Percentiles rank a stretch among this genome's conserved stretches.
Evolutionary conservation across 2,797 vertebrate species (phyloP).

Genomic region (Chromis chromis): DNA sequence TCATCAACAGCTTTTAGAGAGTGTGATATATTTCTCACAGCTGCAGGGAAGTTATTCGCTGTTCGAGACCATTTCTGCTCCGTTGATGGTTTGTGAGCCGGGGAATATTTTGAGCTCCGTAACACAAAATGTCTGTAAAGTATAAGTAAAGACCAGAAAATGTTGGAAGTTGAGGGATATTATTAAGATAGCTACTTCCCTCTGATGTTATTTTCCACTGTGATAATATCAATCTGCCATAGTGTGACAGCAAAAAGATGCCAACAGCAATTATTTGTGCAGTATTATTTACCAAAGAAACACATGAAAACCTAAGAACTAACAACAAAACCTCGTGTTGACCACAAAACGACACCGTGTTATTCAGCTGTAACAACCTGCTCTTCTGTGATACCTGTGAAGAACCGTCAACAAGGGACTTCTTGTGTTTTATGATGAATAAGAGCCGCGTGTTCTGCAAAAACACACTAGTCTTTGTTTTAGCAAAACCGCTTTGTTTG

Average conservation of each 20-base stretch:
- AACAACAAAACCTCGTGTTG: conserved; percentile 15
- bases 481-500: conserved; percentile 31
- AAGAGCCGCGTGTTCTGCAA: conserved; percentile 1
- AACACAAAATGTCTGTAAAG: no score
- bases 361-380: conserved; percentile 16
- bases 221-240: background rate
- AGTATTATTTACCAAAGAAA: conserved; percentile 15
- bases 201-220: no score
- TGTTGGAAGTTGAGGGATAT: no score
- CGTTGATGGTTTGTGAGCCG: no score
- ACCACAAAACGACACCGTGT: conserved; percentile 30
- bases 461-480: conserved; percentile 63
- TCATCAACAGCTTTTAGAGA: conserved; percentile 17
- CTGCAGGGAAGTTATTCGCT: background rate
- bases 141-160: no score
- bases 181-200: no score
- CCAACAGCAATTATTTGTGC: background rate
- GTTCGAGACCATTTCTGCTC: no score
- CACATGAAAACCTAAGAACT: background rate
- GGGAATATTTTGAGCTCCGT: no score
- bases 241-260: background rate
- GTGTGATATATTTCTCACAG: background rate
- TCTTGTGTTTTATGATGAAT: conserved; percentile 49
- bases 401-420: conserved; percentile 40
- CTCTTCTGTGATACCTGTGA: conserved; percentile 14